These are phyloP conservation scores for Phrynocephalus guinanensis DNA, from an alignment of 2,797 vertebrate genomes.

Conservation along the genomic window DNA sequence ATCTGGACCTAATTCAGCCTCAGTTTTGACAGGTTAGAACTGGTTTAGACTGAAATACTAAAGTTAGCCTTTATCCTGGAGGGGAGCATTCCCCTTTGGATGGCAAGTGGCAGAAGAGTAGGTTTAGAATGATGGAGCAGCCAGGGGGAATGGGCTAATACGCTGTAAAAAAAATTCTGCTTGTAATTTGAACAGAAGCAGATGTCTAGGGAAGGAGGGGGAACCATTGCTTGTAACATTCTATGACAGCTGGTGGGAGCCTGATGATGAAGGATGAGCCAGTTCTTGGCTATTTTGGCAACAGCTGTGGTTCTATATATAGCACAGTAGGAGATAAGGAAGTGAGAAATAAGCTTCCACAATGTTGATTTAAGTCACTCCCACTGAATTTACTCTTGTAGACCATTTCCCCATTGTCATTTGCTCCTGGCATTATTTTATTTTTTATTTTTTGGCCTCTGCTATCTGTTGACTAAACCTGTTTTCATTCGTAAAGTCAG, in stretches of 20 bases:
- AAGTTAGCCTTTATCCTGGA: background rate
- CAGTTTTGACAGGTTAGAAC: background rate
- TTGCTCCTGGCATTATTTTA: background rate
- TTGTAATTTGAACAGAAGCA: too few species aligned
- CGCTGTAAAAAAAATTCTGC: too few species aligned
- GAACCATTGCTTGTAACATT: too few species aligned
- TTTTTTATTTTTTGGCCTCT: constrained; percentile 18
- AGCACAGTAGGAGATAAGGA: background rate
- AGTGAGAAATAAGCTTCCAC: constrained; percentile 1
- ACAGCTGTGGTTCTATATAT: too few species aligned
- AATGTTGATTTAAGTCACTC: constrained; percentile 48
- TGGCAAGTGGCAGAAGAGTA: too few species aligned
- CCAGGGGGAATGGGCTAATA: too few species aligned
- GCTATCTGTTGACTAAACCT: constrained; percentile 13
- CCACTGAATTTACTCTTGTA: constrained; percentile 35
- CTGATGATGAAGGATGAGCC: background rate
- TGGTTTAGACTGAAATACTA: background rate
- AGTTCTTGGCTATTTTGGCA: background rate
- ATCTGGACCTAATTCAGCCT: too few species aligned
- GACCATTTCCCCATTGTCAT: constrained; percentile 14
- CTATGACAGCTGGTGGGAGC: too few species aligned
- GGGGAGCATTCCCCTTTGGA: background rate
- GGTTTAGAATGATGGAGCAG: too few species aligned
- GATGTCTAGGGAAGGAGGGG: too few species aligned
- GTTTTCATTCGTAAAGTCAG: constrained; percentile 45